Percentiles rank a stretch among this genome's conserved stretches.
These are phyloP conservation scores for Yasuhikotakia modesta DNA, from an alignment of 2,797 vertebrate genomes.

Conservation along the genomic window DNA sequence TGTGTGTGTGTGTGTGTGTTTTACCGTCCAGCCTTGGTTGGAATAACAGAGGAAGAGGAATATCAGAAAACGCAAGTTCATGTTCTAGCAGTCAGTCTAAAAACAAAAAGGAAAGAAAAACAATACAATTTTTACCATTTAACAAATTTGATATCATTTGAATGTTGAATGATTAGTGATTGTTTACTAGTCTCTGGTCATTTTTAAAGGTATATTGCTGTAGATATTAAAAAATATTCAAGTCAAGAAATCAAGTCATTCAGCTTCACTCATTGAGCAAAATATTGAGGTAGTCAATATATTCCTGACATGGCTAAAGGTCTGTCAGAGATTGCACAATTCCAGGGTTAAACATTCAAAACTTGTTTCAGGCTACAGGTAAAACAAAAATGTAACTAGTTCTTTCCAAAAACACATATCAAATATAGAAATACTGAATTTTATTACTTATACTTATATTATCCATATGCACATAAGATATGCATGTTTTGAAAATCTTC, in stretches of 20 bases:
- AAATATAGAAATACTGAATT: not conserved
- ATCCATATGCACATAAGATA: not conserved
- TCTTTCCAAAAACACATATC: not conserved
- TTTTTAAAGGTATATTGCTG: not conserved
- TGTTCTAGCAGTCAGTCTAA: conserved; percentile 70
- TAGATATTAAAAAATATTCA: not conserved
- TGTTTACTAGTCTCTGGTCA: not conserved
- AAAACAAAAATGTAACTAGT: not conserved
- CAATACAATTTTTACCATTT: not conserved
- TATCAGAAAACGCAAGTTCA: conserved; percentile 75
- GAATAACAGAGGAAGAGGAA: conserved; percentile 77
- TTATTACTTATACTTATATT: not conserved
- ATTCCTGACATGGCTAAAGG: conserved; percentile 42
- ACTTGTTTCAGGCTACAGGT: not conserved
- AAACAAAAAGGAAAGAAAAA: conserved; percentile 40
- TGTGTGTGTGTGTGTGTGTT: too few species aligned
- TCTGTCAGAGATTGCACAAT: conserved; percentile 35
- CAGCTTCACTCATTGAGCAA: not conserved
- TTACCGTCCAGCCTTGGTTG: conserved; percentile 76
- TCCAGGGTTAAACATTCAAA: not conserved
- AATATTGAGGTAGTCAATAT: conserved; percentile 48
- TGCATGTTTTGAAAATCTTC: not conserved
- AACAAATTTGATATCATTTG: not conserved
- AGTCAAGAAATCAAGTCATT: not conserved
- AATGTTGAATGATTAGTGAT: not conserved